phyloP scores from a whole-genome alignment of 2,888 invertebrate species.

The Agrenia bidenticulata region DNA sequence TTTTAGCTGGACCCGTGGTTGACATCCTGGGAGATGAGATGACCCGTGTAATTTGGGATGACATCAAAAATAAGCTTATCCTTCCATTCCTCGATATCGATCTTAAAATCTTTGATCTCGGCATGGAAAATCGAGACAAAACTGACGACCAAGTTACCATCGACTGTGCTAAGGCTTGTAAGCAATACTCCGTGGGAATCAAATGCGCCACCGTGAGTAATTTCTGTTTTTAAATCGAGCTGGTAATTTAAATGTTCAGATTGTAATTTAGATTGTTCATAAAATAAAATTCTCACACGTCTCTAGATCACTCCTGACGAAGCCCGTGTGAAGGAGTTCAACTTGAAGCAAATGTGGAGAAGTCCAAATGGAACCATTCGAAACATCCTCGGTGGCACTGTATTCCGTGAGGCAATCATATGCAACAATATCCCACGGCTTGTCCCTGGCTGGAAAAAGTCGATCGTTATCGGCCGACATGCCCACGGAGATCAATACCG shows the following conservation, averaged over 20 bases:
- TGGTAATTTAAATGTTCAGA: too few relatives aligned
- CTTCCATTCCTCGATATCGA: slow-evolving; percentile 94
- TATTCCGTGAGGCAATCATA: slow-evolving; percentile 61
- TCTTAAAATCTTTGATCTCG: slow-evolving; percentile 88
- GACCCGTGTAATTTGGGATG: slow-evolving; percentile 96
- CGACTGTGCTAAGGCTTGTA: slow-evolving; percentile 94
- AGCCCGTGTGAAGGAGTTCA: slow-evolving; percentile 72
- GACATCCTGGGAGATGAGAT: slow-evolving; percentile 94
- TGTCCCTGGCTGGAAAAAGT: slow-evolving; percentile 91
- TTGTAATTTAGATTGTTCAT: not conserved
- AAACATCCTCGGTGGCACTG: slow-evolving; percentile 62
- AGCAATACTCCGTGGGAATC: slow-evolving; percentile 96
- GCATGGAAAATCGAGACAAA: slow-evolving; percentile 90
- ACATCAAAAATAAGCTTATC: slow-evolving; percentile 95
- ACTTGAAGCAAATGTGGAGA: slow-evolving; percentile 63
- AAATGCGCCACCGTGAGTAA: slow-evolving; percentile 82
- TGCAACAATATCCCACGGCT: slow-evolving; percentile 81
- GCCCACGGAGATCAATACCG: slow-evolving; percentile 98
- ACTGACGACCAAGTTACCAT: slow-evolving; percentile 94
- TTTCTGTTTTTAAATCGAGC: not conserved
- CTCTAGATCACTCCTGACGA: slow-evolving; percentile 80
- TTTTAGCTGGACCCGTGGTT: slow-evolving; percentile 76
- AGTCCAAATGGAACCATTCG: slow-evolving; percentile 64
- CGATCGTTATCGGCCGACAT: slow-evolving; percentile 97
- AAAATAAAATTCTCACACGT: not conserved